phyloP scores from a whole-genome alignment of 2,797 vertebrate species.

The Lophotriccus pileatus region DNA sequence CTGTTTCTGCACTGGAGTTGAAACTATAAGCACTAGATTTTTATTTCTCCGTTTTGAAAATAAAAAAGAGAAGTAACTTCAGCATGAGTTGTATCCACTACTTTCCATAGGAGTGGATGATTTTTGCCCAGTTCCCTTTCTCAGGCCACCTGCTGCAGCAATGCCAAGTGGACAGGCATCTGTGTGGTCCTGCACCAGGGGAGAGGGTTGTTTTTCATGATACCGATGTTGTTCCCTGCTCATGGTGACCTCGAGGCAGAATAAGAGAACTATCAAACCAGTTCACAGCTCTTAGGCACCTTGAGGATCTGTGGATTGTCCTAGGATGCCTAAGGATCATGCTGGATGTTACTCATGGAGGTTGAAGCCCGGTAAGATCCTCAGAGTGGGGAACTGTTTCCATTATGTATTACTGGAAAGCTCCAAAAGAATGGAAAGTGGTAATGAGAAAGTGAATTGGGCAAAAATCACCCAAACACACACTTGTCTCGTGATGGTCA shows the following conservation, averaged over 20 bases:
- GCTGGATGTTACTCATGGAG: neutral
- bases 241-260: neutral
- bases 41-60: neutral
- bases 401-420: neutral
- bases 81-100: accelerated
- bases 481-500: neutral
- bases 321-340: neutral
- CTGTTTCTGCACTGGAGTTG: neutral
- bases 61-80: neutral
- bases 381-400: neutral
- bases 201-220: neutral
- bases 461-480: neutral
- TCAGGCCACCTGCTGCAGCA: neutral
- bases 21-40: neutral
- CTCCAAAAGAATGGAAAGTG: neutral
- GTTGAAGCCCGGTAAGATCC: neutral
- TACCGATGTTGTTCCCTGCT: neutral
- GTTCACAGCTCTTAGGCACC: neutral
- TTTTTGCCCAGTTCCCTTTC: neutral
- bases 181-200: neutral
- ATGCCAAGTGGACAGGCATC: neutral
- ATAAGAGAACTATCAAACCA: neutral
- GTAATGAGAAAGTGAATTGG: neutral
- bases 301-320: neutral
- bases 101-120: neutral